Percentiles rank a stretch among this genome's conserved stretches.
These are phyloP conservation scores for Threskiornis aethiopicus DNA, from an alignment of 2,797 vertebrate genomes.

Conservation along the genomic window DNA sequence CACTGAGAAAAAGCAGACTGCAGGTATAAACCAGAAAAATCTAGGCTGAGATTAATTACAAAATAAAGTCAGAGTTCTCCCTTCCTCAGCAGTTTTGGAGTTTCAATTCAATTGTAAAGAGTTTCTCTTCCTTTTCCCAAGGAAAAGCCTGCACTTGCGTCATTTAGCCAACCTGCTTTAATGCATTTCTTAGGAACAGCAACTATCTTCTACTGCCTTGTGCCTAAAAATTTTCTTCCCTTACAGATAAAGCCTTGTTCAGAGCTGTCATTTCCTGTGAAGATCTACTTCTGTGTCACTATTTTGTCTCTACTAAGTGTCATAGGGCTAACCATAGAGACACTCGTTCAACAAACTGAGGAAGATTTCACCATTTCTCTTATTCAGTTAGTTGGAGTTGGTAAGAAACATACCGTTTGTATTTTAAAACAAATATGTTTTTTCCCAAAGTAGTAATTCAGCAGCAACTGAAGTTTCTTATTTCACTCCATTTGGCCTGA, in stretches of 20 bases:
- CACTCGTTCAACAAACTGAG: slow-evolving; percentile 72
- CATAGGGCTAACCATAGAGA: slow-evolving; percentile 76
- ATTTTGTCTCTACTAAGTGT: slow-evolving; percentile 79
- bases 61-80: neutral
- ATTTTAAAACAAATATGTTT: neutral
- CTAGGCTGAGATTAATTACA: neutral
- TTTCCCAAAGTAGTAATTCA: neutral
- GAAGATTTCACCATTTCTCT: slow-evolving; percentile 84
- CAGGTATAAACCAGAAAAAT: neutral
- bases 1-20: neutral
- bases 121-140: neutral
- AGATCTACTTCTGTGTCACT: slow-evolving; percentile 82
- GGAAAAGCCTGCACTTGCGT: neutral
- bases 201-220: fast-evolving
- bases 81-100: neutral
- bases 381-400: slow-evolving; percentile 81
- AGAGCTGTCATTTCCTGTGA: slow-evolving; percentile 78
- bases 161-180: fast-evolving
- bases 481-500: neutral
- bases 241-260: slow-evolving; percentile 84
- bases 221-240: neutral
- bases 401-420: slow-evolving; percentile 69
- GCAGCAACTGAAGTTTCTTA: neutral
- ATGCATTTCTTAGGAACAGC: neutral
- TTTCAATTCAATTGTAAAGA: fast-evolving